These are phyloP conservation scores for Xenus cinereus DNA, from an alignment of 2,113 vertebrate genomes.

Conservation along the genomic window DNA sequence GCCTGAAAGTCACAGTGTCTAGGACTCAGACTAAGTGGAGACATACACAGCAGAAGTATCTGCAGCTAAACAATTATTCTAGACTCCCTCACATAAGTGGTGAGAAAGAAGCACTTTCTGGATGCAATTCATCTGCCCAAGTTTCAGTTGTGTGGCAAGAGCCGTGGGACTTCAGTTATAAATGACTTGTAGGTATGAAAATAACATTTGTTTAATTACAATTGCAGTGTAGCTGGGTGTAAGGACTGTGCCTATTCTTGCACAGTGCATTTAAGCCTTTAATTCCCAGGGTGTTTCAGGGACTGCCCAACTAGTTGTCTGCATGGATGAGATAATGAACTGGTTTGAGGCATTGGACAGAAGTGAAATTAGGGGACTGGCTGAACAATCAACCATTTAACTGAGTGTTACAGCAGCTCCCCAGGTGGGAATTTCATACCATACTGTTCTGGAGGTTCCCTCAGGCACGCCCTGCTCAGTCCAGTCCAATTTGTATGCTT, in stretches of 20 bases:
- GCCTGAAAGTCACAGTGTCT: neutral
- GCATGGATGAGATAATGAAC: neutral
- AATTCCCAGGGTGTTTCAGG: neutral
- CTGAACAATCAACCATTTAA: neutral
- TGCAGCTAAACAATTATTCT: neutral
- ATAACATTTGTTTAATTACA: neutral
- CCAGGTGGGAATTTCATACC: neutral
- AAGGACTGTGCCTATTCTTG: neutral
- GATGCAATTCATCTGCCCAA: neutral
- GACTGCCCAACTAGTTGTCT: neutral
- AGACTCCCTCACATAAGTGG: neutral
- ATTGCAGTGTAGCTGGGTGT: rapidly evolving
- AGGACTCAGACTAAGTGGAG: neutral
- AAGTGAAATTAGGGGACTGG: neutral
- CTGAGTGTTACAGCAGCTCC: neutral
- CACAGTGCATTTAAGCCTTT: neutral
- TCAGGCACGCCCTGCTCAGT: neutral
- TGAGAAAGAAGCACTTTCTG: neutral
- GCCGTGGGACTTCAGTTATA: neutral
- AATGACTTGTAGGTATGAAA: neutral
- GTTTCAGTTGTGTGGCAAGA: neutral
- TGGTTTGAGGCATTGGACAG: neutral
- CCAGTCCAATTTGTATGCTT: neutral
- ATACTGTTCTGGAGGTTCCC: neutral
- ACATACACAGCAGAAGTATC: neutral